Evolutionary conservation across 2,888 invertebrate species (phyloP).

Genomic region (Thymelicus sylvestris): DNA sequence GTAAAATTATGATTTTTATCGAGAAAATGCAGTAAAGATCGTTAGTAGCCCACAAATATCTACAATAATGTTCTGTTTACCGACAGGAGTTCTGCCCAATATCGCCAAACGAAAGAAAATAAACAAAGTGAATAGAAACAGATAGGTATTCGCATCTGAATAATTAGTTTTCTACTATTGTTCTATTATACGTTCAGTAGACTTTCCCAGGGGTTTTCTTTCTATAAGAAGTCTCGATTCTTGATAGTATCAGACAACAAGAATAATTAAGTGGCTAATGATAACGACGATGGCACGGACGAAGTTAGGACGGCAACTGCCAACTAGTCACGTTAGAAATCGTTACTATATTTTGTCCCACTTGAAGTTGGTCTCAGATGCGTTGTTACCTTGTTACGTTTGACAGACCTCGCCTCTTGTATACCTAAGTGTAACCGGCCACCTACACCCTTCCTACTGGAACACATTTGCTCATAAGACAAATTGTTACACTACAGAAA

Average conservation of each 20-base stretch:
- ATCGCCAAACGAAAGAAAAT: conserved; percentile 19
- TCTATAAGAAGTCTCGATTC: not conserved
- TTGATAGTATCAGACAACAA: not conserved
- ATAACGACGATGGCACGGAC: not conserved
- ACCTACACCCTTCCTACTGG: too few relatives aligned
- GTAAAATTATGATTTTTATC: not conserved
- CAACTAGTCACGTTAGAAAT: too few relatives aligned
- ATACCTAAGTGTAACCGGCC: too few relatives aligned
- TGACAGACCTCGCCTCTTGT: too few relatives aligned
- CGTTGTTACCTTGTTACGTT: too few relatives aligned
- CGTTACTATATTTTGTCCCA: too few relatives aligned
- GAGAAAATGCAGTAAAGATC: not conserved
- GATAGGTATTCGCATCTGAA: conserved; percentile 16
- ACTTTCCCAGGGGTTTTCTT: conserved; percentile 17
- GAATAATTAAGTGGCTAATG: not conserved
- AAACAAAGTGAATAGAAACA: conserved; percentile 27
- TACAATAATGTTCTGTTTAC: not conserved
- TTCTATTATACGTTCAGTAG: not conserved
- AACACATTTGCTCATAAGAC: too few relatives aligned
- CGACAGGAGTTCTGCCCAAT: conserved; percentile 22
- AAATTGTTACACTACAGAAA: too few relatives aligned
- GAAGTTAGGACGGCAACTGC: too few relatives aligned
- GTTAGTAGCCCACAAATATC: not conserved
- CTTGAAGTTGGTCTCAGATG: too few relatives aligned
- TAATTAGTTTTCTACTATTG: conserved; percentile 29